Evolutionary conservation across 1,140 invertebrate species (phyloP), one percentile per base, ranked within the genome.

Genomic region (Heliconius eleuchia): DNA sequence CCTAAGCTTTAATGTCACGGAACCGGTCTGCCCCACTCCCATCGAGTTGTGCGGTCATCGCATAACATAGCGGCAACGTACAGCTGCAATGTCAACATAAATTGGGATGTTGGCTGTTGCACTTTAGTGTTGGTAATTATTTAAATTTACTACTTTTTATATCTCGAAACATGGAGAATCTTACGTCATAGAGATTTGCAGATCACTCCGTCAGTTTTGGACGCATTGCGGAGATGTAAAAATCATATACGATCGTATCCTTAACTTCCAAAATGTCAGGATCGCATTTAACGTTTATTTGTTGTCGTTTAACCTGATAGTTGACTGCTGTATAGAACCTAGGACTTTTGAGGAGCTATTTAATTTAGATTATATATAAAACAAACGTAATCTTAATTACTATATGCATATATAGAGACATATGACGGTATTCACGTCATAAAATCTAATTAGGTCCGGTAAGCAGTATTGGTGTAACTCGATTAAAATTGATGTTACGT

Each of bases 401-500:
- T 30, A 27, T 27, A 27, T 27, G 19, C 39, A 42, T 42, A 34
- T 34, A 11, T 66, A 30, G 11, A 66, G n/a, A 30, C 27, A 30
- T 66, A 27, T 66, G 60, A 66, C 60, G 27, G 60, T 66, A 30
- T 30, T 66, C 27, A 13, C 60, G 4, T 66, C 27, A 16, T 66
- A 0, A 66, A 66, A 66, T 66, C 37, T 70, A 76, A 76, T 76
- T 76, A 70, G 37, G 23, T 11, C 73, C 73, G 37, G 52, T 60
- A 55, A 57, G 52, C 74, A 6, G 74, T 46, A 52, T 8, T 30
- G 57, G 39, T 42, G 42, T 46, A 46, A 73, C 34, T 73, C 57
- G 50, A 78, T 78, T 73, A 78, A 66, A 70, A 73, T 73, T 74
- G 74, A 66, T 46, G 37, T 74, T 30, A 74, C 55, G 55, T 72